Evolutionary conservation across 2,797 vertebrate genomes (phyloP), one percentile per base, ranked within the genome.

Genomic region (Percopsis omiscomaycus): DNA sequence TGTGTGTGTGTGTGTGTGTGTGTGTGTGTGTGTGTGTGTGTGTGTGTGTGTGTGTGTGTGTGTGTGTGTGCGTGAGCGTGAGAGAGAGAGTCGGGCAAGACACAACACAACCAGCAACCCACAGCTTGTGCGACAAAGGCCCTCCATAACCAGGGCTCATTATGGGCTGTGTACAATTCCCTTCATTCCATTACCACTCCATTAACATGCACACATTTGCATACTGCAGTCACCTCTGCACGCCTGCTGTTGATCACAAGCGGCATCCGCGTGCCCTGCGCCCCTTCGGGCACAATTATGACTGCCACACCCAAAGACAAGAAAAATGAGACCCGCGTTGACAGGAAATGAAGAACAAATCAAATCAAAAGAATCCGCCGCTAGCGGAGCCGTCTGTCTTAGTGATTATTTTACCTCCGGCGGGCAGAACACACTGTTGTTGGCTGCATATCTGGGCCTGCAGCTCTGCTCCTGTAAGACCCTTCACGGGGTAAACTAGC

Each of bases 131-230:
- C 73, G 78, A 79, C 76, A 69, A 82, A 85, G 88, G 67, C 82
- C 74, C 77, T 88, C 84, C 85, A 86, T 89, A 89, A 88, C 80
- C 72, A 53, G 61, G 73, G 82, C 81, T 89, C 88, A 86, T 90
- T 86, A 92, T 77, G 83, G 86, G 77, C 81, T 78, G 66, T 84
- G 86, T 78, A 86, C 82, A 68, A 78, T 73, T 53, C 80, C 73
- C 75, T 88, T 88, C 85, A 88, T 90, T 88, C 86, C 82, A 87
- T 90, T 90, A 90, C 85, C 68, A 69, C 80, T 68, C 84, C 89
- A 90, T 91, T 91, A 90, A 86, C 85, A 78, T 83, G 82, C 71
- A 52, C 30, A 54, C 85, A 90, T 89, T 91, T 88, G 86, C 90
- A 90, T 91, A 90, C 83, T 83, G 65, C 82, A 75, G 83, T 86